Evolutionary conservation across 2,888 invertebrate genomes (phyloP).

Genomic region (Mystacides longicornis): DNA sequence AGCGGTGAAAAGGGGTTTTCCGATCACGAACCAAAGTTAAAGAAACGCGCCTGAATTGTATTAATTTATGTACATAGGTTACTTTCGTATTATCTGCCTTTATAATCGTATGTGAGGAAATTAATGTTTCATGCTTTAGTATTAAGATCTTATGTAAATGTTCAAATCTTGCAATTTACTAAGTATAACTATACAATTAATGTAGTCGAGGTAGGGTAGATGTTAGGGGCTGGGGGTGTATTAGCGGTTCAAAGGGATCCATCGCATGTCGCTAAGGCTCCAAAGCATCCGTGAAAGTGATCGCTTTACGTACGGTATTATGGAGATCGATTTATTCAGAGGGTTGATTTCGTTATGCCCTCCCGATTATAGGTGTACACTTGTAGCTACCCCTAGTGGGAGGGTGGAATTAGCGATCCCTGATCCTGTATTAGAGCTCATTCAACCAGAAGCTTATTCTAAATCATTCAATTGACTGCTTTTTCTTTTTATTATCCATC

Average conservation of each 20-base stretch:
- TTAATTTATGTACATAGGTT: no score
- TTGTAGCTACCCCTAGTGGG: constrained; percentile 6
- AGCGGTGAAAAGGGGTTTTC: no score
- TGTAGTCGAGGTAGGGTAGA: constrained; percentile 1
- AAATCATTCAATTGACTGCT: constrained; percentile 6
- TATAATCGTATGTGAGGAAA: no score
- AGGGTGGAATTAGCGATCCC: constrained; percentile 13
- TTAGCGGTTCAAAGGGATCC: constrained; percentile 1
- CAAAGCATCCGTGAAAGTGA: constrained; percentile 26
- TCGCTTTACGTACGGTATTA: constrained; percentile 26
- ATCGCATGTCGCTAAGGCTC: constrained; percentile 6
- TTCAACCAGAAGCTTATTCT: constrained; percentile 3
- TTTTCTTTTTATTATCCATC: constrained; percentile 7
- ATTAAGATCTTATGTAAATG: neutral
- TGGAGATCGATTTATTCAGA: constrained; percentile 24
- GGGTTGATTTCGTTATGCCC: constrained; percentile 24
- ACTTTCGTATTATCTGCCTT: no score
- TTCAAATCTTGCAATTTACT: neutral
- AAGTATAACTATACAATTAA: no score
- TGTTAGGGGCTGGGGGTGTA: neutral
- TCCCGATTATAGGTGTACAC: neutral
- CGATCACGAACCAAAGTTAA: no score
- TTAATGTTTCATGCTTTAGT: no score
- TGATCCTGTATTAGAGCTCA: constrained; percentile 7
- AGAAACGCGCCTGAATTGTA: no score